These are phyloP conservation scores for Macrostomum cliftonense DNA, from an alignment of 2,888 invertebrate species.

Conservation along the genomic window DNA sequence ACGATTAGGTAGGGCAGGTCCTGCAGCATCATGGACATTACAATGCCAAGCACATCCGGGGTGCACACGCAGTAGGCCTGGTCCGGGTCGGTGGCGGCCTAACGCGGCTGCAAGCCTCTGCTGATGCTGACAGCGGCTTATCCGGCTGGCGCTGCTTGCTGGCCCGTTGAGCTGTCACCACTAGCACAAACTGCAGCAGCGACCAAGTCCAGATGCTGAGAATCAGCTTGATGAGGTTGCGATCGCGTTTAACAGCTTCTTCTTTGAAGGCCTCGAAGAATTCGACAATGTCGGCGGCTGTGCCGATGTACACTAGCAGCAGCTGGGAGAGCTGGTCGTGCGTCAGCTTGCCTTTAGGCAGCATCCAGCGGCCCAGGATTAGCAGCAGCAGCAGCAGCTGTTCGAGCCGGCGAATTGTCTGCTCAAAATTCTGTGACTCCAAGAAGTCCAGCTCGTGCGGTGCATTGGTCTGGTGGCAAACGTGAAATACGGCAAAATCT, in stretches of 20 bases:
- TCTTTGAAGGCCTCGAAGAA: slow-evolving; percentile 77
- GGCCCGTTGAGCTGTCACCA: slow-evolving; percentile 57
- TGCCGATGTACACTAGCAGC: slow-evolving; percentile 59
- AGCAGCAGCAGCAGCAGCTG: slow-evolving; percentile 72
- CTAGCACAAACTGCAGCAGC: slow-evolving; percentile 76
- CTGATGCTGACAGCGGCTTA: too few relatives aligned
- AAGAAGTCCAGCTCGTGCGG: not conserved
- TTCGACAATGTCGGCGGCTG: slow-evolving; percentile 83
- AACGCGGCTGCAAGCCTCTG: too few relatives aligned
- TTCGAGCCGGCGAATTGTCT: slow-evolving; percentile 68
- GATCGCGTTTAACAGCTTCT: slow-evolving; percentile 43
- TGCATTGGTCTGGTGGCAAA: not conserved
- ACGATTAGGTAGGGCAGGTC: slow-evolving; percentile 73
- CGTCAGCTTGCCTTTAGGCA: slow-evolving; percentile 77
- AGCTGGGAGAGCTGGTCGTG: slow-evolving; percentile 78
- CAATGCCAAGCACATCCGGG: slow-evolving; percentile 56
- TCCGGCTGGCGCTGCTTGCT: slow-evolving; percentile 9
- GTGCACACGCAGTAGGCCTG: too few relatives aligned
- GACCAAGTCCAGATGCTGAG: slow-evolving; percentile 79
- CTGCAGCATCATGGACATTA: slow-evolving; percentile 60
- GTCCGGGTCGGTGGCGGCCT: too few relatives aligned
- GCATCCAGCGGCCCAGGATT: slow-evolving; percentile 71
- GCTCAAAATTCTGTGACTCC: slow-evolving; percentile 43
- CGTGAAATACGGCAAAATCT: too few relatives aligned
- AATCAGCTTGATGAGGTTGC: slow-evolving; percentile 60